These are phyloP conservation scores for Ptycholaimellus sp. DNA, from an alignment of 2,888 invertebrate genomes.

Conservation along the genomic window DNA sequence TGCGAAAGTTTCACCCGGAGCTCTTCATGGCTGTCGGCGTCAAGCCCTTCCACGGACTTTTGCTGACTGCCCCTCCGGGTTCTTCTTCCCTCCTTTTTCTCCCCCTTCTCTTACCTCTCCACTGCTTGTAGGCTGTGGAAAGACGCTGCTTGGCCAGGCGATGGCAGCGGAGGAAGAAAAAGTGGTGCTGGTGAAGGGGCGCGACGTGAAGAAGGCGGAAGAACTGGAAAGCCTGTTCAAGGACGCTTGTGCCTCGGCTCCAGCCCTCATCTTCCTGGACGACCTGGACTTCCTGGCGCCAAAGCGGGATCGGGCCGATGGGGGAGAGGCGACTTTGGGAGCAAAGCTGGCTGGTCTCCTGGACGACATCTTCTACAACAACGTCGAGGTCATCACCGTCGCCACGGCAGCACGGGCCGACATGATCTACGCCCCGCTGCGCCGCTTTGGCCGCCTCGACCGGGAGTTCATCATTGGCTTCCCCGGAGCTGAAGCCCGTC, in stretches of 20 bases:
- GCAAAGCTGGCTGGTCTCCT: conserved; percentile 88
- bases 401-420: conserved; percentile 97
- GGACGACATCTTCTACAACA: conserved; percentile 98
- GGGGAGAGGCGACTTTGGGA: conserved; percentile 94
- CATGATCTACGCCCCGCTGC: conserved; percentile 84
- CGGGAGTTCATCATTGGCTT: conserved; percentile 98
- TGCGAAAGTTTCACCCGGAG: conserved; percentile 88
- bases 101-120: too few species aligned
- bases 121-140: too few species aligned
- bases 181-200: conserved; percentile 95
- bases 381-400: conserved; percentile 96
- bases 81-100: too few species aligned
- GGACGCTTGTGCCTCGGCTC: conserved; percentile 96
- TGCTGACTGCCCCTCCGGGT: conserved; percentile 75
- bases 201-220: conserved; percentile 97
- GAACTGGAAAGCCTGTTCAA: conserved; percentile 96
- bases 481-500: conserved; percentile 85
- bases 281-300: conserved; percentile 99
- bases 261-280: conserved; percentile 97
- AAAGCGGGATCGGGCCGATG: too few species aligned
- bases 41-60: conserved; percentile 83
- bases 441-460: conserved; percentile 87
- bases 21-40: conserved; percentile 98
- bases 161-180: conserved; percentile 99
- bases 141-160: conserved; percentile 89